Conservation (phyloP, 2,888 invertebrate species). For the Pyrochroa serraticornis region DNA sequence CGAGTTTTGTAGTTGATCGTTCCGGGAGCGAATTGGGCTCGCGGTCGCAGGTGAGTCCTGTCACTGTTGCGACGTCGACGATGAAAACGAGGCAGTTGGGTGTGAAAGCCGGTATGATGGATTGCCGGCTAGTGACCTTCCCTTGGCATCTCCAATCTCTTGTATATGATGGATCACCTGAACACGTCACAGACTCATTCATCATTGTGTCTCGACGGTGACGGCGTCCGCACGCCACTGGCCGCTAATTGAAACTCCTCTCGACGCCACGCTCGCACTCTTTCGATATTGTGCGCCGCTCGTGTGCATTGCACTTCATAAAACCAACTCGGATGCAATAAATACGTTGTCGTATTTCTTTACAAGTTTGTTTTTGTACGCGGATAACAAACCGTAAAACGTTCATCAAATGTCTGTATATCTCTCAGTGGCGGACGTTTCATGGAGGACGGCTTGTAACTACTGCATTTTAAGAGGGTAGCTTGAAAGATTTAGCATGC, state of each 20-base stretch:
- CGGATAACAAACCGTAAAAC: conserved; percentile 47
- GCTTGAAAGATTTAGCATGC: conserved; percentile 44
- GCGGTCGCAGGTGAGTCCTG: conserved; percentile 33
- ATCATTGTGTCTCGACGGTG: conserved; percentile 51
- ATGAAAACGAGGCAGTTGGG: conserved; percentile 41
- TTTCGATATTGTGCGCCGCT: too few species aligned
- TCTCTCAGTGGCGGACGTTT: conserved; percentile 37
- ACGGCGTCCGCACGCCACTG: conserved; percentile 42
- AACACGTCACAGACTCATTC: conserved; percentile 57
- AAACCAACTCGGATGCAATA: conserved; percentile 31
- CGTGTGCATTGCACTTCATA: conserved; percentile 34
- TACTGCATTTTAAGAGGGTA: conserved; percentile 34
- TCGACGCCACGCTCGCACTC: too few species aligned
- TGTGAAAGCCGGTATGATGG: conserved; percentile 51
- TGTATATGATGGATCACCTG: conserved; percentile 59
- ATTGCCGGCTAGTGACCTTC: conserved; percentile 54
- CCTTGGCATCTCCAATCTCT: conserved; percentile 58
- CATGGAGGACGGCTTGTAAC: conserved; percentile 30
- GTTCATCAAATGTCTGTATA: conserved; percentile 46
- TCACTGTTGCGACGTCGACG: conserved; percentile 32
- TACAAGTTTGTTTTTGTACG: conserved; percentile 43
- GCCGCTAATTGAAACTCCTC: conserved; percentile 38
- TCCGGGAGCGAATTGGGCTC: not conserved
- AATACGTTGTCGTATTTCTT: conserved; percentile 41
- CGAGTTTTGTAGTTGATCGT: too few species aligned